phyloP scores from a whole-genome alignment of 2,797 vertebrate genomes.

The Orestias chungarensis region DNA sequence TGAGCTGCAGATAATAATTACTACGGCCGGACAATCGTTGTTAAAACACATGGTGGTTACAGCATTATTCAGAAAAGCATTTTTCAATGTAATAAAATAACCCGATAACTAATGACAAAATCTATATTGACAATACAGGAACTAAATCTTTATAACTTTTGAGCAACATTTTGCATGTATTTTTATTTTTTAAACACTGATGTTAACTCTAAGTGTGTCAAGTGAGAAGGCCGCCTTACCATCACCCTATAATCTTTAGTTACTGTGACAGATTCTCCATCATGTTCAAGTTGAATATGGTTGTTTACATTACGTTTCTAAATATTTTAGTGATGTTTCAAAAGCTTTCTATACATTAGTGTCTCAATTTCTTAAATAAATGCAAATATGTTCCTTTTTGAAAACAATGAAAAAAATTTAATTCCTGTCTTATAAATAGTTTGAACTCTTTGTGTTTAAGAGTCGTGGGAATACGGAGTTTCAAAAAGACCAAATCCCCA shows the following conservation, averaged over 20 bases:
- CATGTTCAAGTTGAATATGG: not conserved
- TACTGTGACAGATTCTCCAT: not conserved
- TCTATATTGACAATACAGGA: not conserved
- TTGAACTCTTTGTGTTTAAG: not conserved
- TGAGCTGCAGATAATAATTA: too few species aligned
- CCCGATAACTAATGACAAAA: too few species aligned
- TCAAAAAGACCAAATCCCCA: conserved; percentile 46
- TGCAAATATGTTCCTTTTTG: too few species aligned
- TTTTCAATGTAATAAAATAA: too few species aligned
- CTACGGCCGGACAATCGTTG: too few species aligned
- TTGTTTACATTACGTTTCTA: too few species aligned
- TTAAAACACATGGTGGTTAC: too few species aligned
- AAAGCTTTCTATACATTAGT: not conserved
- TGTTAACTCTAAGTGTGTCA: not conserved
- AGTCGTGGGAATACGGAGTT: too few species aligned
- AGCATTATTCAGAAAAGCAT: too few species aligned
- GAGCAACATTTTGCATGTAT: not conserved
- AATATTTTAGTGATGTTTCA: not conserved
- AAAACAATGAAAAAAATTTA: not conserved
- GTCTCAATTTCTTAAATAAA: not conserved
- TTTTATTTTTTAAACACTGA: not conserved
- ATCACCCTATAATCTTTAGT: not conserved
- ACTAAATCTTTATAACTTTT: not conserved
- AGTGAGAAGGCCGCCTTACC: not conserved
- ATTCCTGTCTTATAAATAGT: not conserved